Conservation (phyloP, 2,888 invertebrate species). For the Caenorhabditis zanzibari region DNA sequence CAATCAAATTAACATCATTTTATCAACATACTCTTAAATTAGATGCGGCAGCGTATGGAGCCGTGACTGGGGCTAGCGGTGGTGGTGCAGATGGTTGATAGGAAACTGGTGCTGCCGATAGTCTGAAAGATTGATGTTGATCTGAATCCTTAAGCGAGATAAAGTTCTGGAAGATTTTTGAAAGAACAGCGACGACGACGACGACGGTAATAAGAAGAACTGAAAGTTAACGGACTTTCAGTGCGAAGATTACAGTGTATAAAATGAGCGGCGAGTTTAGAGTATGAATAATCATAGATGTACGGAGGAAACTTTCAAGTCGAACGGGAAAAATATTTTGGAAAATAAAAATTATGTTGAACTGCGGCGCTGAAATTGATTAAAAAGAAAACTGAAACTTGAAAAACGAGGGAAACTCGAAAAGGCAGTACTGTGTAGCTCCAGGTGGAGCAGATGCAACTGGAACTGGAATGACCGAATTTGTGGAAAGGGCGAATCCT, state of each 20-base stretch:
- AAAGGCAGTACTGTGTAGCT: constrained; percentile 63
- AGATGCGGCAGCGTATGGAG: constrained; percentile 47
- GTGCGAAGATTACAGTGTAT: constrained; percentile 9
- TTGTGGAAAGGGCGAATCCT: constrained; percentile 56
- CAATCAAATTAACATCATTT: not conserved
- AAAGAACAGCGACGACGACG: constrained; percentile 17
- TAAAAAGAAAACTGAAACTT: constrained; percentile 10
- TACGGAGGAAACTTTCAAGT: not conserved
- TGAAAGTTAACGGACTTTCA: constrained; percentile 42
- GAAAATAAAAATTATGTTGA: constrained; percentile 9
- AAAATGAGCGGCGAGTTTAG: constrained; percentile 17
- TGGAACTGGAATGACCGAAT: constrained; percentile 30
- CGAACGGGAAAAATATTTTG: not conserved
- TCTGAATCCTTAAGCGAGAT: not conserved
- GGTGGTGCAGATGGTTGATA: constrained; percentile 60
- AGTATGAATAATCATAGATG: not conserved
- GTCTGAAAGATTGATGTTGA: constrained; percentile 65
- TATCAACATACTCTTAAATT: constrained; percentile 44
- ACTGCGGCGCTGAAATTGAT: constrained; percentile 9
- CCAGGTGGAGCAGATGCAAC: constrained; percentile 49
- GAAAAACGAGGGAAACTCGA: not conserved
- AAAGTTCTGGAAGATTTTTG: not conserved
- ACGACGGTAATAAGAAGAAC: constrained; percentile 30
- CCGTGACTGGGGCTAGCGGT: constrained; percentile 15
- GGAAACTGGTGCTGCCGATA: constrained; percentile 71